Conservation (phyloP, 2,797 vertebrate species). For the Chrysocyon brachyurus region DNA sequence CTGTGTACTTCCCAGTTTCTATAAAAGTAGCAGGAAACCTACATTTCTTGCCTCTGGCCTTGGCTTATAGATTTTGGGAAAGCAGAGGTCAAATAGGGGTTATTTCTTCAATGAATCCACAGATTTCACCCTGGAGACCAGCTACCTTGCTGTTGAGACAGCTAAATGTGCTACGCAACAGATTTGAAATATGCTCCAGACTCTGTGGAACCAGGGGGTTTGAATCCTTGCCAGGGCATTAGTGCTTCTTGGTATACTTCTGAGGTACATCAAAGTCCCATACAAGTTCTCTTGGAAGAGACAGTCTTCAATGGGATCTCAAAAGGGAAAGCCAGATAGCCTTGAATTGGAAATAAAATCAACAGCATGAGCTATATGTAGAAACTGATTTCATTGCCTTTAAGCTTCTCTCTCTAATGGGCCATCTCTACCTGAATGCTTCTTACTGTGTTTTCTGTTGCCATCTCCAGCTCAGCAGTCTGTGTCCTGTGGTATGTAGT, state of each 20-base stretch:
- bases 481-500: background rate
- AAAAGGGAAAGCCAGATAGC: background rate
- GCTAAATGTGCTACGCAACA: constrained; percentile 43
- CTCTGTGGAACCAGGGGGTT: constrained; percentile 46
- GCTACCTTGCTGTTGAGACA: constrained; percentile 40
- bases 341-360: constrained; percentile 15
- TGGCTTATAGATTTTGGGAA: background rate
- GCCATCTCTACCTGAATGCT: background rate
- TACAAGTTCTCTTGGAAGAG: background rate
- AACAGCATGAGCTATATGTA: background rate
- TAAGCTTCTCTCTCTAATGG: background rate
- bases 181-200: constrained; percentile 66
- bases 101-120: constrained; percentile 24
- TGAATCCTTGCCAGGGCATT: constrained; percentile 39
- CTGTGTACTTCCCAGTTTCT: background rate
- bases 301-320: background rate
- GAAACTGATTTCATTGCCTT: constrained; percentile 26
- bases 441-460: background rate
- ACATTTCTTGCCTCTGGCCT: background rate
- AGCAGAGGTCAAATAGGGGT: background rate
- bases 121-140: constrained; percentile 32
- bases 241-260: constrained; percentile 33
- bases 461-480: background rate
- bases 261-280: background rate
- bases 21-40: background rate